Conservation (phyloP, 2,113 vertebrate genomes). For the Acanthisitta chloris region DNA sequence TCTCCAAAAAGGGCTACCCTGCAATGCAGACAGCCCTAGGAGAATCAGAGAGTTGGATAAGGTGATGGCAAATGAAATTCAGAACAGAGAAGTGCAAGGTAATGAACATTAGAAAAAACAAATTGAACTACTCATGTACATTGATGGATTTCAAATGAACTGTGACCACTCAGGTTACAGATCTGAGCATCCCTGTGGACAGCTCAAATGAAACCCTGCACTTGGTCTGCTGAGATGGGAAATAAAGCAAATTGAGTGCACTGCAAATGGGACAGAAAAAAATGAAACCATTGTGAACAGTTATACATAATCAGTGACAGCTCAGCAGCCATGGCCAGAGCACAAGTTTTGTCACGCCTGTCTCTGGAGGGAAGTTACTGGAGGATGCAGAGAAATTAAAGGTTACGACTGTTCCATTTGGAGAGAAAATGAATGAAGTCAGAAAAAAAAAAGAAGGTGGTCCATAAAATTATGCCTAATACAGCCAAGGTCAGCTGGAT, state of each 20-base stretch:
- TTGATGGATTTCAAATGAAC: constrained; percentile 22
- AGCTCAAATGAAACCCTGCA: not conserved
- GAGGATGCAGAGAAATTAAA: not conserved
- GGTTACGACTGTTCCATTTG: not conserved
- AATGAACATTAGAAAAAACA: constrained; percentile 34
- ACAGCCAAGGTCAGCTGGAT: not conserved
- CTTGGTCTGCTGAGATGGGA: rapidly evolving
- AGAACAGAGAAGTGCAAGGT: not conserved
- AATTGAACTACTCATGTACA: not conserved
- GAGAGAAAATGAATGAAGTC: not conserved
- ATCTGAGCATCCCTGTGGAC: not conserved
- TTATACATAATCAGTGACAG: not conserved
- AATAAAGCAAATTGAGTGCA: not conserved
- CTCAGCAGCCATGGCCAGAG: not conserved
- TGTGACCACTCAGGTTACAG: not conserved
- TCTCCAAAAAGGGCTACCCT: not conserved
- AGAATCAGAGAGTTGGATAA: not conserved
- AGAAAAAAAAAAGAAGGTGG: not conserved
- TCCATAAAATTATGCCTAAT: not conserved
- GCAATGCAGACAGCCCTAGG: not conserved
- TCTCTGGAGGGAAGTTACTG: not conserved
- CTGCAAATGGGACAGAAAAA: not conserved
- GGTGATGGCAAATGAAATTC: constrained; percentile 9
- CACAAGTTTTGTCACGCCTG: not conserved
- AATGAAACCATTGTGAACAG: not conserved